phyloP scores from a whole-genome alignment of 1,140 invertebrate species.

The Drosophila pruinosa region DNA sequence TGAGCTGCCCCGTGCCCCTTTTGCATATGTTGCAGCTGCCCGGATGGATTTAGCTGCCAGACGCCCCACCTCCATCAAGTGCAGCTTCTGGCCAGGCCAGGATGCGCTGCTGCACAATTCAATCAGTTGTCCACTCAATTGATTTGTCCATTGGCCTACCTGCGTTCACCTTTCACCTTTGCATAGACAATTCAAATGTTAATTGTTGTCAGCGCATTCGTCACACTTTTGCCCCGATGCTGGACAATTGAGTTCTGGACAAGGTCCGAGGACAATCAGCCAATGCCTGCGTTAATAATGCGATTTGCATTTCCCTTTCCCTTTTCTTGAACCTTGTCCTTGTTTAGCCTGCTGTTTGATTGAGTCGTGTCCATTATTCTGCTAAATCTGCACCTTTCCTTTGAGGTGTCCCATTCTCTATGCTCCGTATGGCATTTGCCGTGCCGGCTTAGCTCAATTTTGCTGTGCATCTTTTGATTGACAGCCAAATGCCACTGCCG shows the following conservation, averaged over 20 bases:
- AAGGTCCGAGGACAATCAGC: conserved; percentile 40
- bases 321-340: conserved; percentile 40
- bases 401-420: conserved; percentile 28
- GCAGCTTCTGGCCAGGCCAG: conserved; percentile 2
- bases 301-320: conserved; percentile 76
- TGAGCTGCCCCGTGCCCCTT: conserved; percentile 38
- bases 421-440: conserved; percentile 31
- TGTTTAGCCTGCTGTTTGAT: conserved; percentile 74
- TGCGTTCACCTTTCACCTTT: conserved; percentile 42
- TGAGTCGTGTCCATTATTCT: conserved; percentile 62
- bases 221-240: conserved; percentile 70
- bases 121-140: conserved; percentile 74
- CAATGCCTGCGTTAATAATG: conserved; percentile 70
- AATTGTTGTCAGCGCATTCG: conserved; percentile 78
- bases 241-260: conserved; percentile 42
- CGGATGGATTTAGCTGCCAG: conserved; percentile 33
- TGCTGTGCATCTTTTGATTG: conserved; percentile 62
- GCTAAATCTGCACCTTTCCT: conserved; percentile 68
- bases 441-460: conserved; percentile 65
- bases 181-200: conserved; percentile 28
- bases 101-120: conserved; percentile 11
- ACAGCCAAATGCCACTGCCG: conserved; percentile 61
- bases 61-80: conserved; percentile 4
- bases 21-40: conserved; percentile 74
- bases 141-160: conserved; percentile 27